Base-by-base conservation (phyloP, 2,888 invertebrate genomes). In the Deroplatys truncata region DNA sequence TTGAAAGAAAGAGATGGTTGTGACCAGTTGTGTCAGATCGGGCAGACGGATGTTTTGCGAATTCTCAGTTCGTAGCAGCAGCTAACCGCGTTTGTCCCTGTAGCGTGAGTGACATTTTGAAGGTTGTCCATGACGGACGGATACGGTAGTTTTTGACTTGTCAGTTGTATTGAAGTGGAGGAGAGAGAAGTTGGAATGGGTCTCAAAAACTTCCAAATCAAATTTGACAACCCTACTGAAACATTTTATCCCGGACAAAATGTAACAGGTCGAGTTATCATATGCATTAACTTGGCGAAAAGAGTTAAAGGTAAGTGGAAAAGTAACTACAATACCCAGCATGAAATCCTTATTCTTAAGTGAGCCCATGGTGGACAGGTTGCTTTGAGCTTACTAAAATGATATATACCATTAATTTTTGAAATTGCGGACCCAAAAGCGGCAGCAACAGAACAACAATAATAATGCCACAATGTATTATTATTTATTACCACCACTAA, bases 171-270 rank as follows among this genome's bases (percentile, higher is more conserved):
- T 72, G 25, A 13, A 20, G 25, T 5, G 20, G 56, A 72, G 25
- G 7, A 20, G 16, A 20, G 56, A 15, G 56, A 20, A 72, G 56
- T 72, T 1, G 56, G 5, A 20, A 97, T 97, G 97, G 97, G 97
- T 88, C 93, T 97, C 84, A 96, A 96, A 93, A 96, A 96, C 93
- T 96, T 97, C 92, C 94, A 95, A 92, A 96, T 97, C 91, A 94
- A 95, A 92, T 95, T 97, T 92, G 97, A 97, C 92, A 97, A 97
- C 94, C 96, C 96, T 90, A 96, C 95, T 93, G 94, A 93, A 91
- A 95, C 95, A 5, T 96, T 96, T 92, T 96, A 95, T 92, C 95
- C 96, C 0, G 96, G 96, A 4, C 96, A 96, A 92, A 95, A 95
- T n/a, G 94, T 96, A 16, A 95, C 95, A 90, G 96, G 96, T 72